These are phyloP conservation scores for Belgica antarctica DNA, from an alignment of 2,888 invertebrate genomes.

Conservation along the genomic window DNA sequence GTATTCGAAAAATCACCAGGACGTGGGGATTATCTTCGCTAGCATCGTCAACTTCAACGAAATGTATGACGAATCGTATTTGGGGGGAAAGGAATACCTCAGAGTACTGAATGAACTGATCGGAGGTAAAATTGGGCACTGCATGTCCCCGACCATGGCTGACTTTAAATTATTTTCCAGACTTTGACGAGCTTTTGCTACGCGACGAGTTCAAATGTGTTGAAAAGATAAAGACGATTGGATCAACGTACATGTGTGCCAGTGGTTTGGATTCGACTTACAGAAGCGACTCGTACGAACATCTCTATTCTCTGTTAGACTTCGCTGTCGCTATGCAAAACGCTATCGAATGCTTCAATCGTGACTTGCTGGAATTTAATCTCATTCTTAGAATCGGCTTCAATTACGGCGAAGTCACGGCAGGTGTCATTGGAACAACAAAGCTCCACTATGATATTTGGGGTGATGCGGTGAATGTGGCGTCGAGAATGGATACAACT, in stretches of 20 bases:
- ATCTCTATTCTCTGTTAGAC: conserved; percentile 85
- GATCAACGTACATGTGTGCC: conserved; percentile 96
- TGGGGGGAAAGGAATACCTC: conserved; percentile 91
- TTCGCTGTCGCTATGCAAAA: conserved; percentile 90
- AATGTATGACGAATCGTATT: conserved; percentile 88
- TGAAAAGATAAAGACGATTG: conserved; percentile 97
- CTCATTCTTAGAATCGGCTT: conserved; percentile 82
- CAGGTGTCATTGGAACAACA: conserved; percentile 93
- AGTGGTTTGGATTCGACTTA: conserved; percentile 85
- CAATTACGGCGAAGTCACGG: conserved; percentile 93
- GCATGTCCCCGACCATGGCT: neutral
- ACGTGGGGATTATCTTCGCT: conserved; percentile 92
- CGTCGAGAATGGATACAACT: conserved; percentile 95
- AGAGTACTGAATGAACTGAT: conserved; percentile 93
- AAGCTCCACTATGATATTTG: conserved; percentile 97
- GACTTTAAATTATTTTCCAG: conserved; percentile 56
- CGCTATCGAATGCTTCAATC: conserved; percentile 82
- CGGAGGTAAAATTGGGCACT: conserved; percentile 54
- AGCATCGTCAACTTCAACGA: conserved; percentile 96
- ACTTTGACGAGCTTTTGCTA: conserved; percentile 90
- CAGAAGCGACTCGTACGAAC: conserved; percentile 64
- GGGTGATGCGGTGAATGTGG: conserved; percentile 77
- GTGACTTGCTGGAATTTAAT: conserved; percentile 86
- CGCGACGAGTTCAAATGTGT: conserved; percentile 79
- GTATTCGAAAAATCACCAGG: conserved; percentile 91